Conservation (phyloP, 2,888 invertebrate species). For the Aplocera efformata region DNA sequence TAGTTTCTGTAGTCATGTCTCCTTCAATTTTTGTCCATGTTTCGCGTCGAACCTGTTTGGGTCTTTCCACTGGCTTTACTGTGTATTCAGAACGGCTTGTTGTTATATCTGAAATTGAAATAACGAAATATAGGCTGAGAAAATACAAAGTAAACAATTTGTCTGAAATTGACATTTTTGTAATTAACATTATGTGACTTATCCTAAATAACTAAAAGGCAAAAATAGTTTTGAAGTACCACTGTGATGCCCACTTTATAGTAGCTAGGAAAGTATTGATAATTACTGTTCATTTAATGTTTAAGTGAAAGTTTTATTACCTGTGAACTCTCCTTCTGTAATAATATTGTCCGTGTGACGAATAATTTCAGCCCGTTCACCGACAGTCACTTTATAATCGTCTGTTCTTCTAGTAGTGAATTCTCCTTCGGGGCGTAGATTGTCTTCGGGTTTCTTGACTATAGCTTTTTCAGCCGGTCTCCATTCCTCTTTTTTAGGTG, state of each 20-base stretch:
- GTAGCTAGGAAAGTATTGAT: too few relatives aligned
- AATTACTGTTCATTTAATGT: too few relatives aligned
- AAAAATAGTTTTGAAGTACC: too few relatives aligned
- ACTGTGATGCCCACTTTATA: too few relatives aligned
- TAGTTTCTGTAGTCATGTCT: conserved; percentile 85
- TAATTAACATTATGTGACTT: too few relatives aligned
- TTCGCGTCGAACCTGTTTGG: conserved; percentile 84
- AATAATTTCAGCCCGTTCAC: conserved; percentile 83
- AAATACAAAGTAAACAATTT: too few relatives aligned
- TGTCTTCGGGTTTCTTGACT: conserved; percentile 72
- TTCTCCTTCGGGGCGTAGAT: conserved; percentile 78
- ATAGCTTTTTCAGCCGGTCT: conserved; percentile 63
- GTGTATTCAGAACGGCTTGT: conserved; percentile 86
- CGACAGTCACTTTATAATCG: conserved; percentile 81
- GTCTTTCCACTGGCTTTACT: conserved; percentile 83
- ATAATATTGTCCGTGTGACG: conserved; percentile 84
- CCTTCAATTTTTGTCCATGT: conserved; percentile 90
- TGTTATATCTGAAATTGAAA: conserved; percentile 81
- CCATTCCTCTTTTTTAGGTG: conserved; percentile 68
- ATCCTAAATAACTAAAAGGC: too few relatives aligned
- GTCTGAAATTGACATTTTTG: too few relatives aligned
- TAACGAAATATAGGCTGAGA: background rate
- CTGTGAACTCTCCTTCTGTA: conserved; percentile 83
- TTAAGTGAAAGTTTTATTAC: conserved; percentile 48
- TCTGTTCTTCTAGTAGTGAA: conserved; percentile 79